phyloP scores from a whole-genome alignment of 2,888 invertebrate species.

The Lasioglossum pauxillum region DNA sequence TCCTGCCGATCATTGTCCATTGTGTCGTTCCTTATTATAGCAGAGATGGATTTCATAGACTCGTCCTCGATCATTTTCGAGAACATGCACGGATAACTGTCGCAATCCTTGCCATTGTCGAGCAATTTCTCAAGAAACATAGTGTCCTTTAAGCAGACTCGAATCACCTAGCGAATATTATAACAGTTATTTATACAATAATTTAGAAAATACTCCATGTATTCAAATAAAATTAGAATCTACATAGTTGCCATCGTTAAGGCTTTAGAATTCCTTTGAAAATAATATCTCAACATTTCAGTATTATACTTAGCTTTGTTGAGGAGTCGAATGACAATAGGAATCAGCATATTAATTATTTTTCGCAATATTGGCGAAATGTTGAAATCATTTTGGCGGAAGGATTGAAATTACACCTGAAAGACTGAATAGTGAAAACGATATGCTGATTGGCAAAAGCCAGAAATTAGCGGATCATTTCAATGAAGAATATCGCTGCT shows the following conservation, averaged over 20 bases:
- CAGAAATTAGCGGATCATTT: neutral
- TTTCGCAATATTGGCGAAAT: neutral
- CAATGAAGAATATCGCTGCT: neutral
- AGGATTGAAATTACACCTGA: neutral
- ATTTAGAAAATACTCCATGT: neutral
- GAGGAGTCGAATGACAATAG: neutral
- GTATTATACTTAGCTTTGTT: neutral
- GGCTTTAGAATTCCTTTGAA: neutral
- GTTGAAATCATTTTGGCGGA: neutral
- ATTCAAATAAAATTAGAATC: neutral
- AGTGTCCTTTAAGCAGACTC: conserved; percentile 55
- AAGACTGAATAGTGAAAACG: neutral
- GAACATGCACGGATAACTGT: conserved; percentile 55
- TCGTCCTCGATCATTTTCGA: conserved; percentile 48
- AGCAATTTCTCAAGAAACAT: conserved; percentile 42
- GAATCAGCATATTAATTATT: neutral
- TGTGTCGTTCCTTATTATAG: conserved; percentile 47
- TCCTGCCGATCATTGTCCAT: conserved; percentile 4
- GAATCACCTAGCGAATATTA: conserved; percentile 33
- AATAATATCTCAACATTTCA: neutral
- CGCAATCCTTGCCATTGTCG: conserved; percentile 31
- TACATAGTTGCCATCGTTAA: neutral
- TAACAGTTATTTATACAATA: neutral
- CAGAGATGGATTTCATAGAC: conserved; percentile 42
- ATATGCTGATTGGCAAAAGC: neutral